Base-by-base conservation (phyloP, 2,113 vertebrate species). In the Crotalus tigris region DNA sequence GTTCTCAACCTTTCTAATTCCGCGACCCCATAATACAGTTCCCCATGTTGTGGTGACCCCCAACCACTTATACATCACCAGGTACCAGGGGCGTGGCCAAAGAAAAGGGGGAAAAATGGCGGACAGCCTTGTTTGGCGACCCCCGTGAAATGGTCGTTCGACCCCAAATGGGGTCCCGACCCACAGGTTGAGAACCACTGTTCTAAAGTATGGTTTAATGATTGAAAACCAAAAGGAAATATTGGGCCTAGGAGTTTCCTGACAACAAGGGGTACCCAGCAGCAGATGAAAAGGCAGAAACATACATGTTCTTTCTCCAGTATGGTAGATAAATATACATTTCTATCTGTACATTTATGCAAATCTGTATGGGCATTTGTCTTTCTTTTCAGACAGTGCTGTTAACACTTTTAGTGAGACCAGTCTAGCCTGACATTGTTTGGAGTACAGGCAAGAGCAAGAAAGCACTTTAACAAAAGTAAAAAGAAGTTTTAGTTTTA, bases 401-500 rank as follows among this genome's bases (percentile, higher is more conserved):
- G 39, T 58, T 44, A 51, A 39, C 55, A 46, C 24, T 89, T 90
- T 51, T 64, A 58, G 57, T 10, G 21, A 90, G 21, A 26, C 89
- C 26, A 69, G 15, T 10, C 26, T 33, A n/a, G 55, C 75, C 19
- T 87, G 92, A 81, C 4, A 0, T 92, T 15, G 26, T 44, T 21
- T 49, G 51, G 39, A 13, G 33, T 88, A 10, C 4, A 26, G 4
- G 21, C 13, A 89, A 26, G 39, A 89, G 81, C 17, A 58, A 85
- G 86, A 58, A 51, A 58, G 17, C 53, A 89, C 1, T 44, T 49
- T 44, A 29, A 81, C 3, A 9, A 33, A 81, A 89, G 54, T 6
- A 93, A 94, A 93, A 91, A 95, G 89, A 0, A 8, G 49, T 88
- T 44, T 91, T 93, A 96, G 3, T 44, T 81, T 81, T 21, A 44